Evolutionary conservation across 30 jellyfish, hydroid and myxozoan species (phyloP).

Genomic region (Hydractinia echinata): DNA sequence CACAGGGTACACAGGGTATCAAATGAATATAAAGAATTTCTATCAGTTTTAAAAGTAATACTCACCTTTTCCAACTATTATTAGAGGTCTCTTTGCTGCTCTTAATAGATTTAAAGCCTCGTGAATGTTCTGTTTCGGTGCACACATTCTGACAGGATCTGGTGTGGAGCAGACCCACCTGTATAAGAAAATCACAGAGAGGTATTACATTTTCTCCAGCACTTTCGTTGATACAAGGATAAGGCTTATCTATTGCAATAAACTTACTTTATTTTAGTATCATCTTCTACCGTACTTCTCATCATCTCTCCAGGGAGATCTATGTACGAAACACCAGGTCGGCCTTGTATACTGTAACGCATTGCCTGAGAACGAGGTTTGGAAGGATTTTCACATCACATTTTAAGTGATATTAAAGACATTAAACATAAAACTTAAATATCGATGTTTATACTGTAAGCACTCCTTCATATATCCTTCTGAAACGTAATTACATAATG

Average conservation of each 20-base stretch:
- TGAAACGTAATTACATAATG: too few species aligned
- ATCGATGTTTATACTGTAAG: too few species aligned
- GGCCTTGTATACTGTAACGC: slow-evolving; percentile 53
- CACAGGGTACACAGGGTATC: not conserved
- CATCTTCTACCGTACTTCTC: slow-evolving; percentile 22
- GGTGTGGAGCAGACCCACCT: slow-evolving; percentile 11
- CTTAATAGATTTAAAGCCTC: not conserved
- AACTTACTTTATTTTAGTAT: not conserved
- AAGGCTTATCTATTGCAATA: not conserved
- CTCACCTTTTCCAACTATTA: slow-evolving; percentile 29
- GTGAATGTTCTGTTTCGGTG: not conserved
- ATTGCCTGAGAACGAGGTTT: slow-evolving; percentile 7
- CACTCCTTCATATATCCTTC: too few species aligned
- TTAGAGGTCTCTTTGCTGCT: slow-evolving; percentile 10
- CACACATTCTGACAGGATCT: not conserved
- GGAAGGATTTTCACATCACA: too few species aligned
- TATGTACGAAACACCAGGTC: slow-evolving; percentile 76
- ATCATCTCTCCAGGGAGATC: slow-evolving; percentile 79
- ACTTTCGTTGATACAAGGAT: not conserved
- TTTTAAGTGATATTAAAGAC: too few species aligned
- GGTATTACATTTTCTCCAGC: not conserved
- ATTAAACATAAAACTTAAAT: too few species aligned
- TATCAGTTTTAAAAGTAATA: not conserved
- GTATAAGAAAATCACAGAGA: not conserved
- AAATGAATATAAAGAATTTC: not conserved